Percentiles rank a stretch among this genome's conserved stretches.
phyloP scores from a whole-genome alignment of 2,113 vertebrate genomes.

The Maccullochella peelii region DNA sequence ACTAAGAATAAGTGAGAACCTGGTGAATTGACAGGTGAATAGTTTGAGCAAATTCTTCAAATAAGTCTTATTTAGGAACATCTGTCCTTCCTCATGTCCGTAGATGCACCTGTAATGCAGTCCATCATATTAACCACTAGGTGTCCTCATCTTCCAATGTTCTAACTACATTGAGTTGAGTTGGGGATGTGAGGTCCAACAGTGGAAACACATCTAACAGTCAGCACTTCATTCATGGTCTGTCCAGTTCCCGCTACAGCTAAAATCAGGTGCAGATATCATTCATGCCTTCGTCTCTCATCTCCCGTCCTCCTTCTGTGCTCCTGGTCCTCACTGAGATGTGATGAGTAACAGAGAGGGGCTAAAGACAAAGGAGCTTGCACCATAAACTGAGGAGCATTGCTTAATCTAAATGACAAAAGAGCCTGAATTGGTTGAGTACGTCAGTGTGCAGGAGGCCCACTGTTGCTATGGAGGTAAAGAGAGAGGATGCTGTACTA shows the following conservation, averaged over 20 bases:
- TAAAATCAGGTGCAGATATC: not conserved
- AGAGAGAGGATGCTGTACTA: conserved; percentile 55
- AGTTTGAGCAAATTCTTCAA: not conserved
- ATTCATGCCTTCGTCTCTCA: not conserved
- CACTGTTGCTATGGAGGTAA: conserved; percentile 82
- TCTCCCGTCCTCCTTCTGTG: not conserved
- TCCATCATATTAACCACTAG: conserved; percentile 54
- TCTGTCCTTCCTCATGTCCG: not conserved
- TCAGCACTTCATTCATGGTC: conserved; percentile 17
- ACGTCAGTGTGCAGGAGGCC: conserved; percentile 69
- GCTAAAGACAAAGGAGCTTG: conserved; percentile 66
- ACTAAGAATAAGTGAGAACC: not conserved
- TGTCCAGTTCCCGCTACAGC: not conserved
- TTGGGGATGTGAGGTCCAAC: not conserved
- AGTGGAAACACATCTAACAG: conserved; percentile 15
- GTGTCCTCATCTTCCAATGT: conserved; percentile 56
- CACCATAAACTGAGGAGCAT: conserved; percentile 64
- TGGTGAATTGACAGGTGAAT: not conserved
- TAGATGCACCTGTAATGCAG: not conserved
- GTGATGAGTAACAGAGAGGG: conserved; percentile 56
- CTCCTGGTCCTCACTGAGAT: conserved; percentile 42
- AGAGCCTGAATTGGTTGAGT: conserved; percentile 68
- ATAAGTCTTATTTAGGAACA: not conserved
- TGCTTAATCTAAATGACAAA: conserved; percentile 85
- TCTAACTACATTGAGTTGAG: not conserved